Evolutionary conservation across 2,797 vertebrate species (phyloP), one percentile per base, ranked within the genome.

Genomic region (Echiichthys vipera): DNA sequence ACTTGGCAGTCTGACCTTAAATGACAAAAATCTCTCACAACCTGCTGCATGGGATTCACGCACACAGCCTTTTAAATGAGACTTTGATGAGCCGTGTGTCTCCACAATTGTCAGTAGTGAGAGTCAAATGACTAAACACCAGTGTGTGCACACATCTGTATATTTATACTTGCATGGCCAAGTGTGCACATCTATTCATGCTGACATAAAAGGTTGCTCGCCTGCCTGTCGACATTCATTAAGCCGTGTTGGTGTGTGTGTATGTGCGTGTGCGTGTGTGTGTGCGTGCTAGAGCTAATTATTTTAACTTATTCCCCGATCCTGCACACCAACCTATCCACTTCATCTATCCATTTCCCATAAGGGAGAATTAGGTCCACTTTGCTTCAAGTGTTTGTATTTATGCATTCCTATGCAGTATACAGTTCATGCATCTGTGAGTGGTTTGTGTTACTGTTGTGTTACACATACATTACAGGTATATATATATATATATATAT

Each of bases 301-400:
- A 63, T 72, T 72, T 62, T 25, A 67, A n/a, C 61, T 57, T 30
- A 58, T 72, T 81, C 51, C 53, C 34, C 5, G 11, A 51, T 34
- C 15, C 55, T 49, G 51, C 45, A 43, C 46, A 66, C 13, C 36
- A 54, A 20, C 40, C 24, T 73, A 62, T 50, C 54, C 17, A 65
- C 25, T 62, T 49, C 14, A 37, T 51, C 46, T 55, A 47, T 69
- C 45, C 10, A 4, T 69, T 20, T 80, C 42, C 71, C 77, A 71
- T 55, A 74, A 36, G 65, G 25, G 42, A 63, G 42, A 83, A 68
- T 84, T 78, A 84, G 54, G 30, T 50, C 17, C 25, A 74, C 47
- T 45, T n/a, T 29, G 37, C 47, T 61, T 68, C 29, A 36, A 64
- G 32, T 37, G 6, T 56, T 67, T 72, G 12, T 62, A 3, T 66